Evolutionary conservation across 2,888 invertebrate genomes (phyloP), one percentile per base, ranked within the genome.

Genomic region (Drosophila diplacantha): DNA sequence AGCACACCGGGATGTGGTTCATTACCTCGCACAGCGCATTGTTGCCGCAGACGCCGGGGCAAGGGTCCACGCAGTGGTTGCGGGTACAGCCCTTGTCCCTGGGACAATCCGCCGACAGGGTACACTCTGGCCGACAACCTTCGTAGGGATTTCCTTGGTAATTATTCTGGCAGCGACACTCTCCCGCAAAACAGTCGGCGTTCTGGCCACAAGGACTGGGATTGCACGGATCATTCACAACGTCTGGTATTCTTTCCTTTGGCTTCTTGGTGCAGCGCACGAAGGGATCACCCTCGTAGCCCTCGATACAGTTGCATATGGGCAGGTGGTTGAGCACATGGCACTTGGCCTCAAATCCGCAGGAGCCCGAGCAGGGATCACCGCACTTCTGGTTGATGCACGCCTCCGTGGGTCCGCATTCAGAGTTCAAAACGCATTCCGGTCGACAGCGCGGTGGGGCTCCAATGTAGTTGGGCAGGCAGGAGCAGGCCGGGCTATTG

Each of bases 141-240:
- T 90, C 89, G 69, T 92, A 91, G 16, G 96, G 95, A 89, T 96
- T 93, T 9, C 96, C 96, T 59, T 91, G 89, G 85, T 93, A 95
- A 70, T 94, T 94, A 14, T 93, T 91, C 61, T 93, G 88, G 85
- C 96, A 96, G n/a, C 92, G 91, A 83, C 96, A 96, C 18, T 95
- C 95, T 26, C 93, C 93, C 85, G 93, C 93, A 74, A 93, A 91
- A 84, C 96, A 97, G 63, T 94, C 85, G 6, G 96, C 92, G 86
- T 96, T 96, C 7, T 94, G 92, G 32, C 96, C 96, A 84, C 96
- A 96, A 0, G 96, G 96, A 22, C 93, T 94, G 35, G 95, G 95
- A 85, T 93, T 93, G 86, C 96, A 96, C 7, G 96, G 96, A 84
- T 93, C 92, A 38, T 89, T 62, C 3, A 5, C 3, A 9, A 53